phyloP scores from a whole-genome alignment of 2,113 vertebrate species.

The Anolis sagrei region DNA sequence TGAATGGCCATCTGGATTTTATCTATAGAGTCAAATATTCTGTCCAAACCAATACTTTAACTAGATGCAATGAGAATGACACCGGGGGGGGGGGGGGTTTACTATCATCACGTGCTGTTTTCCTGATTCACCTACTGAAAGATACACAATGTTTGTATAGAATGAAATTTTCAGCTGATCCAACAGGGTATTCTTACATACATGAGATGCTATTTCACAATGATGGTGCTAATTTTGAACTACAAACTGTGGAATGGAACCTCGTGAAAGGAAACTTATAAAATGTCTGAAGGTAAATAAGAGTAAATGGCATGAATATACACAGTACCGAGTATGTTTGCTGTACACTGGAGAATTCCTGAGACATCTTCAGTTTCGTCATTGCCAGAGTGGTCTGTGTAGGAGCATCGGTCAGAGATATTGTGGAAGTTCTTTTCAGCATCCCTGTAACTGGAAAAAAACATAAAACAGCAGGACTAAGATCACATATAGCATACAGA shows the following conservation, averaged over 20 bases:
- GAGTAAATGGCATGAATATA: conserved; percentile 21
- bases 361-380: conserved; percentile 91
- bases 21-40: background rate
- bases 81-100: too few relatives aligned
- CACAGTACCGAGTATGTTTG: conserved; percentile 90
- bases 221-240: background rate
- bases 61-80: too few relatives aligned
- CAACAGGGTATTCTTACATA: background rate
- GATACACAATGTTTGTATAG: background rate
- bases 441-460: conserved; percentile 83
- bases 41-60: background rate
- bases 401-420: conserved; percentile 87
- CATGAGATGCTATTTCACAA: background rate
- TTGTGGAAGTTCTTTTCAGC: conserved; percentile 84
- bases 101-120: background rate
- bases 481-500: background rate
- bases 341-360: conserved; percentile 94
- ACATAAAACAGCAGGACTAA: conserved; percentile 24
- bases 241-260: background rate
- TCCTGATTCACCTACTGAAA: background rate
- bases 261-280: background rate
- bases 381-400: conserved; percentile 85
- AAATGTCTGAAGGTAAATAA: background rate
- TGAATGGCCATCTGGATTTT: background rate
- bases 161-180: background rate